Base-by-base conservation (phyloP, 2,888 invertebrate species). In the Escarpia spicata region DNA sequence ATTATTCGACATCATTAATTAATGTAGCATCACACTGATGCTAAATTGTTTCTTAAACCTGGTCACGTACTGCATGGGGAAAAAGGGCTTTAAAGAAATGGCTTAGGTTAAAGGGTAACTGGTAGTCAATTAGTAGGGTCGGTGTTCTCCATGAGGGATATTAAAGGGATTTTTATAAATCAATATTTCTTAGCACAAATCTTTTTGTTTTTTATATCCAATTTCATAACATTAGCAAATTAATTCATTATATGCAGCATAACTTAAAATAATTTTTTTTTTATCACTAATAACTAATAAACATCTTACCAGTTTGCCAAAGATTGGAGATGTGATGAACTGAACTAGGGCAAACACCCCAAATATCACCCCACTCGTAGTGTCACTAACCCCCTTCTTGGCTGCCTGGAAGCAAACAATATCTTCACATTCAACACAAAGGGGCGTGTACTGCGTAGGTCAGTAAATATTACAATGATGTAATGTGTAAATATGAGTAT, bases 331-430 rank as follows among this genome's bases (percentile, higher is more conserved):
- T 93, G 98, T 97, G 52, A 98, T 95, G 96, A 98, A 98, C 92
- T 98, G 98, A 44, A 98, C 97, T 93, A 98, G 97, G 96, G 98
- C 98, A 96, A 98, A 98, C 90, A 98, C 97, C 0, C 98, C 98
- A 96, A 98, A 98, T 0, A 98, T 98, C 94, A 98, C 97, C 0
- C 98, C 98, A 96, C 98, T 98, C 95, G 98, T 98, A 15, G 98
- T 97, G 0, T 98, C 98, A 31, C 98, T 97, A 37, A 98, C 98
- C 12, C 98, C 98, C 97, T 98, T 98, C 93, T 97, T 97, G 95
- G 98, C 98, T 19, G 98, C 98, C 98, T 98, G 96, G 15, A 97
- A 96, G 95, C 91, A 91, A 90, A 52, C 52, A 52, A 52, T 52
- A 52, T 52, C 15, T 52, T 52, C 52, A 52, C 6, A 52, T 12